A percentile compares a stretch with the other conserved stretches of the same genome.
Conservation (phyloP, 2,797 vertebrate genomes). For the Margarornis squamiger region DNA sequence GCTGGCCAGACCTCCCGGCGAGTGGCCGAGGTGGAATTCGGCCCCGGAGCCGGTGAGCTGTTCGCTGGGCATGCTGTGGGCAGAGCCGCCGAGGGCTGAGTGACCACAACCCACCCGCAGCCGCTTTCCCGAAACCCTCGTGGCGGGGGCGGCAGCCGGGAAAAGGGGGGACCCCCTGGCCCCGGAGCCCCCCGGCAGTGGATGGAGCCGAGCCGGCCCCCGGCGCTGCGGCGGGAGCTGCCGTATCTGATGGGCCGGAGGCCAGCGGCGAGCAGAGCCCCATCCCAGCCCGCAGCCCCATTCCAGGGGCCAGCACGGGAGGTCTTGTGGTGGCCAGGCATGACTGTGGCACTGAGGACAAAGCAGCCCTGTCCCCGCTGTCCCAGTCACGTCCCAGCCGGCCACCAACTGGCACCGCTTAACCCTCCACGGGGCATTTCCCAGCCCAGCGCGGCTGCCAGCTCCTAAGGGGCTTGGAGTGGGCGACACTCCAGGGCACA, state of each 20-base stretch:
- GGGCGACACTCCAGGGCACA: background rate
- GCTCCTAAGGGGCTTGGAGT: rapidly evolving
- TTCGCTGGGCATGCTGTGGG: conserved; percentile 44
- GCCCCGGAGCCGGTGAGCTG: background rate
- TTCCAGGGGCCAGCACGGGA: background rate
- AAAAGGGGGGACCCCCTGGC: background rate
- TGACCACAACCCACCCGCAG: background rate
- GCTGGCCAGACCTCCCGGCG: background rate
- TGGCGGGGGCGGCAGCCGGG: background rate
- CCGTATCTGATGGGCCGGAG: conserved; percentile 18
- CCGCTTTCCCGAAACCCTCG: background rate
- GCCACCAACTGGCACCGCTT: background rate
- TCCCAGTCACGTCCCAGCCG: background rate
- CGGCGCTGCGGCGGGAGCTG: background rate
- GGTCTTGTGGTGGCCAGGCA: background rate
- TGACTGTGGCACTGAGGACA: background rate
- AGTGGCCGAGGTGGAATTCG: background rate
- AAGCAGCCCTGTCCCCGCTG: background rate
- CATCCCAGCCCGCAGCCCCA: background rate
- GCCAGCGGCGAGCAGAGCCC: background rate
- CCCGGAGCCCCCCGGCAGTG: background rate
- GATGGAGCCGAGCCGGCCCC: background rate
- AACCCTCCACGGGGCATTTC: background rate
- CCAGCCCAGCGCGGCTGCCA: rapidly evolving
- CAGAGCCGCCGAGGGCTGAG: background rate